These are phyloP conservation scores for Otolemur crassicaudatus DNA, from an alignment of 2,797 vertebrate genomes.

Conservation along the genomic window DNA sequence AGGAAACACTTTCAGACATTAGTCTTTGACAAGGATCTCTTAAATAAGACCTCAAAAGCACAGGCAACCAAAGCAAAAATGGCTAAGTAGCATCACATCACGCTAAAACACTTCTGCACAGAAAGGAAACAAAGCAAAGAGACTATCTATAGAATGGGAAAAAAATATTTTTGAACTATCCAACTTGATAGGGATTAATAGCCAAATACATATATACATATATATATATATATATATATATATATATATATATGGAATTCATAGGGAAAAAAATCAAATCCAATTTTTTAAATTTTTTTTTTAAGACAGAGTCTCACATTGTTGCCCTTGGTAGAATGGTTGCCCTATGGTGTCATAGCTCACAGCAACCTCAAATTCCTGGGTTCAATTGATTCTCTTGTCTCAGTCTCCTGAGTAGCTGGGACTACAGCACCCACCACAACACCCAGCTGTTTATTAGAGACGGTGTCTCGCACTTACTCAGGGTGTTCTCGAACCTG, in stretches of 20 bases:
- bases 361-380: no score
- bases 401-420: no score
- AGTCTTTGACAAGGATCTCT: not conserved
- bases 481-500: no score
- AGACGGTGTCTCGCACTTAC: no score
- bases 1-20: not conserved
- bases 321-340: no score
- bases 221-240: no score
- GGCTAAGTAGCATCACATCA: not conserved
- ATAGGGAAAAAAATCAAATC: not conserved
- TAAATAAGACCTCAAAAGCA: not conserved
- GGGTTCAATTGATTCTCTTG: no score
- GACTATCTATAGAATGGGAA: not conserved
- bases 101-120: not conserved
- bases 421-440: no score
- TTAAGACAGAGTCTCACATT: no score
- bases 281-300: not conserved
- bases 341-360: no score
- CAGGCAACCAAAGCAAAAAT: not conserved
- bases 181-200: not conserved
- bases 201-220: not conserved
- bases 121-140: not conserved
- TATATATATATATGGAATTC: not conserved
- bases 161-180: not conserved
- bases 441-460: no score